Evolutionary conservation across 2,888 invertebrate species (phyloP), one percentile per base, ranked within the genome.

Genomic region (Idaea aversata): DNA sequence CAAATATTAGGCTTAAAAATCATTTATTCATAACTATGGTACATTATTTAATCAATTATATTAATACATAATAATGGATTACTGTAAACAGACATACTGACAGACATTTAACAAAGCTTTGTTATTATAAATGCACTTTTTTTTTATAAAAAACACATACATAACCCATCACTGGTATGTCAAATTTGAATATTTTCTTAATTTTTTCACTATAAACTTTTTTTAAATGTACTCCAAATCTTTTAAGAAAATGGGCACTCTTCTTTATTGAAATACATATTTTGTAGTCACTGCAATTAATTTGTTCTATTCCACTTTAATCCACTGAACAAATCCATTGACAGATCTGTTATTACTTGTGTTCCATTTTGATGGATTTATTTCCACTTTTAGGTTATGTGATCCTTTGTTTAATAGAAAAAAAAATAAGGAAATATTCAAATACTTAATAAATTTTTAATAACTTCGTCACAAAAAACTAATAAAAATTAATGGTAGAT

Each of bases 21-120:
- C 91, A 88, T 83, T 88, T 91, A 91, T 88, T 91, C 84, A 86
- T 91, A 90, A 90, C 91, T 91, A 91, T 91, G 82, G 86, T 91
- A 91, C 90, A 91, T 90, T 90, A 88, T 87, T 77, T 86, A 83
- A 80, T 84, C 80, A 85, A 85, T 25, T 2, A 25, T 86, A 82
- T 85, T 88, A 88, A 85, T 86, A 88, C 86, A 84, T 85, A 86
- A 86, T 83, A 83, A 81, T 88, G 86, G 81, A 79, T 85, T 83
- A 85, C 75, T 82, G 81, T 77, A 83, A 82, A 83, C 85, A 84
- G 86, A 88, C 88, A 88, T 88, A 75, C 83, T 82, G 74, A 75
- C 83, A 78, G 79, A 76, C 85, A 77, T 80, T 79, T 80, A 77
- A 71, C 82, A 87, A 25, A 88, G 87, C 85, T 82, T 83, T 82